These are phyloP conservation scores for Lamellibrachia satsuma DNA, from an alignment of 2,888 invertebrate species.

Conservation along the genomic window DNA sequence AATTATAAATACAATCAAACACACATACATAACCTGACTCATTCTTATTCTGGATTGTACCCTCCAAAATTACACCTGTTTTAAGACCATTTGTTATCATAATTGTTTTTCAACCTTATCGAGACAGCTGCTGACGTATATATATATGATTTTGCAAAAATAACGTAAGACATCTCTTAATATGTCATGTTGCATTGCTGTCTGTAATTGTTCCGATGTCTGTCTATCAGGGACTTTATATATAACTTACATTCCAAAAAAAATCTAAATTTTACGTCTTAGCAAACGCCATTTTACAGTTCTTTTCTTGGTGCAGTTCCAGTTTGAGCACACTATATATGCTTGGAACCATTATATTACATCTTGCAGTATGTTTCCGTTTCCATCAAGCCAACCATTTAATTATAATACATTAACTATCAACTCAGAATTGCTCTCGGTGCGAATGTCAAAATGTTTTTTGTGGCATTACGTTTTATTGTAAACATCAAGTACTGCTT, in stretches of 20 bases:
- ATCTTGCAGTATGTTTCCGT: too few species aligned
- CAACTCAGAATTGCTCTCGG: too few species aligned
- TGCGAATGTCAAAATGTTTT: too few species aligned
- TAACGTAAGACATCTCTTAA: neutral
- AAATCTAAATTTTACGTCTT: too few species aligned
- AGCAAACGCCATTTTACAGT: neutral
- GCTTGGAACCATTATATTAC: neutral
- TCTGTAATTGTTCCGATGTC: too few species aligned
- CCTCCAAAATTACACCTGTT: neutral
- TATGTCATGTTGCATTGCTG: neutral
- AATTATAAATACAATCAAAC: neutral
- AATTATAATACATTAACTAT: too few species aligned
- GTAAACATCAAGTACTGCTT: neutral
- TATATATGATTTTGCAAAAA: neutral
- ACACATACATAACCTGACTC: neutral
- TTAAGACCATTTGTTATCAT: neutral
- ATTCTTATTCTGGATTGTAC: neutral
- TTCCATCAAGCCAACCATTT: too few species aligned
- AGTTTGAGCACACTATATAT: neutral
- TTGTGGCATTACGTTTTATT: too few species aligned
- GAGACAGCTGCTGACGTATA: neutral
- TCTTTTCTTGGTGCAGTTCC: neutral
- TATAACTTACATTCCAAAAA: too few species aligned
- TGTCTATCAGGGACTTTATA: too few species aligned
- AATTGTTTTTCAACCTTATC: neutral